Percentiles rank a stretch among this genome's conserved stretches.
phyloP scores from a whole-genome alignment of 92 coral and sea anemone genomes.

The Paramuricea clavata region DNA sequence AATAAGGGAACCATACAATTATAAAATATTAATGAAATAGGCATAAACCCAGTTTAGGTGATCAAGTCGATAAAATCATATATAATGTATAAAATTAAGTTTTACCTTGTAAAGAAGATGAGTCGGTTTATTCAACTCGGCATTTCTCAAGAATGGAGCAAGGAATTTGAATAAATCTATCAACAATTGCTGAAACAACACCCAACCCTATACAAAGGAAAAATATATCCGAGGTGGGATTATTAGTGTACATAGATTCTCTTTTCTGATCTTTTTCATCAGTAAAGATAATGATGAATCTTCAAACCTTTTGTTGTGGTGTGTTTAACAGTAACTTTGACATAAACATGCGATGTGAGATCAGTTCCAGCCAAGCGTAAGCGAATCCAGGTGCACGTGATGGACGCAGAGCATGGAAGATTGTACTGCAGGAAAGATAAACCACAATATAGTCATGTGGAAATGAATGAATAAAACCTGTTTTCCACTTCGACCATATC shows the following conservation, averaged over 20 bases:
- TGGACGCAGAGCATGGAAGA: slow-evolving; percentile 96
- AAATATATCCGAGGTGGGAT: no score
- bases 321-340: slow-evolving; percentile 95
- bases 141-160: slow-evolving; percentile 97
- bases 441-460: neutral
- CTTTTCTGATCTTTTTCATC: no score
- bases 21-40: no score
- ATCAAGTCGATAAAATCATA: no score
- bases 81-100: no score
- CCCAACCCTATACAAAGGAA: slow-evolving; percentile 84
- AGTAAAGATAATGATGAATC: no score
- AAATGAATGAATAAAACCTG: neutral
- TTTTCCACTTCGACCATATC: no score
- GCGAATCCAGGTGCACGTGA: slow-evolving; percentile 99
- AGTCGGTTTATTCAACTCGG: slow-evolving; percentile 95
- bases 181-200: slow-evolving; percentile 90
- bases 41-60: no score
- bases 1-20: no score
- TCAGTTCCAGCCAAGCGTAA: slow-evolving; percentile 97
- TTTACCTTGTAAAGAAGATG: slow-evolving; percentile 91
- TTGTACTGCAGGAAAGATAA: slow-evolving; percentile 70
- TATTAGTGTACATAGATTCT: no score
- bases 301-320: slow-evolving; percentile 99
- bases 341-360: slow-evolving; percentile 96
- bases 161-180: slow-evolving; percentile 97